A percentile compares a stretch with the other conserved stretches of the same genome.
Conservation (phyloP, 2,797 vertebrate species). For the Bradypodion pumilum region DNA sequence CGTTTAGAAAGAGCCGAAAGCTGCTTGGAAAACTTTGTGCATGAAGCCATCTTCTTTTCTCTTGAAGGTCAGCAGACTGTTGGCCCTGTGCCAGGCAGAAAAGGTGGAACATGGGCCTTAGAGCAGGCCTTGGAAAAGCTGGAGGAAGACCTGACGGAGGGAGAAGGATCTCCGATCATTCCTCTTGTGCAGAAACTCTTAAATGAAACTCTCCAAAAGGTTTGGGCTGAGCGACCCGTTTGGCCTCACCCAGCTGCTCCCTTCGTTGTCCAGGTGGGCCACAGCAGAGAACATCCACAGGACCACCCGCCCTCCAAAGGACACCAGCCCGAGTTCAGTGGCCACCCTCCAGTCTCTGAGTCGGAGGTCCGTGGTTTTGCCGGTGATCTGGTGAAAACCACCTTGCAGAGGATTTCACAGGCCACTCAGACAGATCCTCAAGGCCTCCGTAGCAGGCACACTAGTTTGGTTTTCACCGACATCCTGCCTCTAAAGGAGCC, state of each 20-base stretch:
- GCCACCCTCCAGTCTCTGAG: neutral
- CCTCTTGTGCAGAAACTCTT: neutral
- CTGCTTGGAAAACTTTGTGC: neutral
- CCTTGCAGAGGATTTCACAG: neutral
- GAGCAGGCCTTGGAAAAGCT: constrained; percentile 18
- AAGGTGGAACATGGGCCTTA: neutral
- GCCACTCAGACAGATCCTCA: neutral
- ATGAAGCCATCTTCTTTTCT: constrained; percentile 4
- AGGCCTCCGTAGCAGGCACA: neutral
- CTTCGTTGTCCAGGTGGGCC: neutral
- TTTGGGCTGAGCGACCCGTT: neutral
- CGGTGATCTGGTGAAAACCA: neutral
- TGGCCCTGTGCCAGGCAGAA: neutral
- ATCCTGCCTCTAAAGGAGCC: neutral
- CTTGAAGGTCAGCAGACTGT: neutral
- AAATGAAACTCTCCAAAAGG: neutral
- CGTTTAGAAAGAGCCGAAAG: neutral
- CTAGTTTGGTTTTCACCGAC: neutral
- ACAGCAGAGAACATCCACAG: neutral
- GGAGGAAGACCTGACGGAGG: constrained; percentile 12
- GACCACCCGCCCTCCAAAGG: neutral
- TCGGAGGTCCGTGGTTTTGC: neutral
- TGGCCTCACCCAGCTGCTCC: neutral
- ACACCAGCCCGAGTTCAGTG: neutral
- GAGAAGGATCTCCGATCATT: neutral